These are phyloP conservation scores for Sceloporus undulatus DNA, from an alignment of 2,113 vertebrate genomes.

Conservation along the genomic window DNA sequence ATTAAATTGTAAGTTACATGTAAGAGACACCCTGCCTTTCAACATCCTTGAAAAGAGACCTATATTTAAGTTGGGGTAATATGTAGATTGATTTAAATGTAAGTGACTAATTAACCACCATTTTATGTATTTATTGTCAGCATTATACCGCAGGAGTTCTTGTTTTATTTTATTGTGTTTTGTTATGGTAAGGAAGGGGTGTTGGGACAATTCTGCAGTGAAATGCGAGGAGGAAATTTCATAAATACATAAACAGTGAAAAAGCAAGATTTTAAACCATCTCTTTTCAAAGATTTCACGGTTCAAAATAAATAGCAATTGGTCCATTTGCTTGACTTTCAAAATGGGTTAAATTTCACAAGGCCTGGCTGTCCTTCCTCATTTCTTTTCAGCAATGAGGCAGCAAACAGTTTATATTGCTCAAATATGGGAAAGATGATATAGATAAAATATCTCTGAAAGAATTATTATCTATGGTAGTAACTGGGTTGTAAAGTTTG, in stretches of 20 bases:
- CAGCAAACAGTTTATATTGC: slow-evolving; percentile 37
- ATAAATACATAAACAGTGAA: neutral
- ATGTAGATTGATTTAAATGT: neutral
- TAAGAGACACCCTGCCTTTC: neutral
- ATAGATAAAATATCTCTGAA: slow-evolving; percentile 53
- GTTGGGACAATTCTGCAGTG: neutral
- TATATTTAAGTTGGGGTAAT: neutral
- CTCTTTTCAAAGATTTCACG: neutral
- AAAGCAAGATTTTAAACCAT: neutral
- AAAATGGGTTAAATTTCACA: neutral
- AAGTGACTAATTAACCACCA: neutral
- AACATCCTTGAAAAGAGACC: neutral
- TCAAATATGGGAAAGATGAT: slow-evolving; percentile 61
- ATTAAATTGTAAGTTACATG: neutral
- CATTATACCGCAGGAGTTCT: neutral
- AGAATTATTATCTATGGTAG: slow-evolving; percentile 50
- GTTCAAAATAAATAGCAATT: neutral
- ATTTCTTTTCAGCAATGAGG: slow-evolving; percentile 42
- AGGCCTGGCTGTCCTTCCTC: neutral
- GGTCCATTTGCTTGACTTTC: neutral
- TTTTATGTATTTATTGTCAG: neutral
- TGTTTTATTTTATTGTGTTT: neutral
- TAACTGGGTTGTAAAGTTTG: slow-evolving; percentile 75
- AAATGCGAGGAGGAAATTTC: neutral
- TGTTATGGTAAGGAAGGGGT: neutral